These are phyloP conservation scores for Drosophila micromelanica DNA, from an alignment of 1,140 invertebrate species.

Conservation along the genomic window DNA sequence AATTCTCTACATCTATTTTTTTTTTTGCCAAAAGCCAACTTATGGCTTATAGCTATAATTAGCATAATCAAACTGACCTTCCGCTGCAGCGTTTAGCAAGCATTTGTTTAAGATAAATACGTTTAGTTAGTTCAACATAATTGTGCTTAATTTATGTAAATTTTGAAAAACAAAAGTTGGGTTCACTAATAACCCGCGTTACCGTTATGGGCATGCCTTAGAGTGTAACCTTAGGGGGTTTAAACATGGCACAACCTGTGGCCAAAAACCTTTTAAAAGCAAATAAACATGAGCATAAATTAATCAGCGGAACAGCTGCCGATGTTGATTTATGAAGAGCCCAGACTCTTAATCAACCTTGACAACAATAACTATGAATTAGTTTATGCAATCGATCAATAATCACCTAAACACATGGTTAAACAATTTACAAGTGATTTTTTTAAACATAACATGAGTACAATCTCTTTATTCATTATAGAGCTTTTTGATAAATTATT, in stretches of 20 bases:
- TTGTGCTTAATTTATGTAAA: constrained; percentile 66
- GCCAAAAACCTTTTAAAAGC: constrained; percentile 23
- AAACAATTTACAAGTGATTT: not conserved
- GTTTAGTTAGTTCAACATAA: constrained; percentile 41
- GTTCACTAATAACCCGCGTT: constrained; percentile 24
- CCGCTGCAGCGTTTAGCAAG: constrained; percentile 49
- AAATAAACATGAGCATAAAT: constrained; percentile 34
- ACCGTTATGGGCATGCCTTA: constrained; percentile 21
- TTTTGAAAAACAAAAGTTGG: constrained; percentile 36
- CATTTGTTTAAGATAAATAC: constrained; percentile 41
- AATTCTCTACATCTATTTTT: not conserved
- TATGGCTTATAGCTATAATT: constrained; percentile 39
- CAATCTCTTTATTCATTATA: not conserved
- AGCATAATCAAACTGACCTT: constrained; percentile 54
- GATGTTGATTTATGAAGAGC: constrained; percentile 37
- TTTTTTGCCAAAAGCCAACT: not conserved
- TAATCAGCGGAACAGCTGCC: constrained; percentile 43
- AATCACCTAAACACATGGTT: constrained; percentile 3
- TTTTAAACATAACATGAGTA: not conserved
- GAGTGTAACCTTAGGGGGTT: constrained; percentile 11
- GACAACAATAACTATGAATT: constrained; percentile 35
- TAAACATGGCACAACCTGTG: constrained; percentile 12
- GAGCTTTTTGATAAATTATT: not conserved
- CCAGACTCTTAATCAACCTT: constrained; percentile 49
- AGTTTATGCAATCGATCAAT: constrained; percentile 32